Evolutionary conservation across 2,797 vertebrate genomes (phyloP).

Genomic region (Hafferia zeledoni): DNA sequence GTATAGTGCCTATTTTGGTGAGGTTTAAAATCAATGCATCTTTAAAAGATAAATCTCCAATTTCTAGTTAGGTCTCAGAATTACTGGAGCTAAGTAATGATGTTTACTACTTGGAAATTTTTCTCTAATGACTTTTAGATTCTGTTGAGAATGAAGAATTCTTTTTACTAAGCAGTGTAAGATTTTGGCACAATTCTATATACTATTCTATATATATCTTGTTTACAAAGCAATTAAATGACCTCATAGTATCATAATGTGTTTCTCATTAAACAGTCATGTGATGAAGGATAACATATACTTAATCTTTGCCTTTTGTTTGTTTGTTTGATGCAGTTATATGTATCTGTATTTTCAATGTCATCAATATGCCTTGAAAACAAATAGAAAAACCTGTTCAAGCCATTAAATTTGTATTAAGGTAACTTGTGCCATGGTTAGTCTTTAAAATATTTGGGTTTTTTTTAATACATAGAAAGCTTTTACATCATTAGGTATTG

Average conservation of each 20-base stretch:
- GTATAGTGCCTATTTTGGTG: neutral
- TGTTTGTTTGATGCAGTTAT: neutral
- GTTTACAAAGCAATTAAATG: neutral
- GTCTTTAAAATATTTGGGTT: neutral
- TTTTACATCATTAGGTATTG: neutral
- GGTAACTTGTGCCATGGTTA: neutral
- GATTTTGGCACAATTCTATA: neutral
- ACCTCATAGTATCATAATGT: neutral
- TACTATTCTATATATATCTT: neutral
- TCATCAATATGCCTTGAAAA: neutral
- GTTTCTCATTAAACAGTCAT: neutral
- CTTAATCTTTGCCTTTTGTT: neutral
- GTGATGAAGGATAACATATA: neutral
- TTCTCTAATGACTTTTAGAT: neutral
- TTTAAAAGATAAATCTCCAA: neutral
- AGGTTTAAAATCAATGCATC: neutral
- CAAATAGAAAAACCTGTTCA: neutral
- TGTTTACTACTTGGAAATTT: neutral
- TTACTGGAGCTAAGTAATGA: neutral
- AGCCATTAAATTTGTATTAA: neutral
- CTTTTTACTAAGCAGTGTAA: neutral
- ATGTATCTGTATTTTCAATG: neutral
- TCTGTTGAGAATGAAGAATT: neutral
- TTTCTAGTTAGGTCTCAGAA: neutral
- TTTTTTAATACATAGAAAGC: neutral